These are phyloP conservation scores for Siphamia tubifer DNA, from an alignment of 2,113 vertebrate species.

Conservation along the genomic window DNA sequence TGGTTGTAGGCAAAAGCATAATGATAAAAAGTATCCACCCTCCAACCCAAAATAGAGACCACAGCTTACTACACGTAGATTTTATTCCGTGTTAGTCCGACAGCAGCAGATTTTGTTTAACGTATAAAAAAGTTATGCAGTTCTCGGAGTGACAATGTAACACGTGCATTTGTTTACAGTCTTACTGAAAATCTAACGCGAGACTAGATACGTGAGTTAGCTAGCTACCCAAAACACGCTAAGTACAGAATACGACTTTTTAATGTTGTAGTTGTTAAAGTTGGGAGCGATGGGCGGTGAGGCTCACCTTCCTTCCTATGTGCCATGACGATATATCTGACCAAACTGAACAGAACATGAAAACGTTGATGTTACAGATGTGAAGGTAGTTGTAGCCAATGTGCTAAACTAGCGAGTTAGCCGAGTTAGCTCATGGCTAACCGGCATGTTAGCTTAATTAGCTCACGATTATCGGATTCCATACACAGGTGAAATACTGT, in stretches of 20 bases:
- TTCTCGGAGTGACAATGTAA: background rate
- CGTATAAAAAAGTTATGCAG: background rate
- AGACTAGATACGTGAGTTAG: background rate
- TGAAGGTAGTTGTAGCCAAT: background rate
- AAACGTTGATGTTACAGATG: background rate
- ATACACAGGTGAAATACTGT: background rate
- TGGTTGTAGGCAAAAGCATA: no score
- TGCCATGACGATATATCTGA: slow-evolving; percentile 40
- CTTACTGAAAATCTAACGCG: background rate
- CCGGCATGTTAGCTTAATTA: background rate
- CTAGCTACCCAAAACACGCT: background rate
- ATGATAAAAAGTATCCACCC: no score
- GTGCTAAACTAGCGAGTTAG: slow-evolving; percentile 27
- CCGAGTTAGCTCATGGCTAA: background rate
- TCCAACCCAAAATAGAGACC: no score
- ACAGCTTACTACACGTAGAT: no score
- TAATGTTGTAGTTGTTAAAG: accelerated
- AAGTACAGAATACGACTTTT: background rate
- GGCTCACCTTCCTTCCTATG: slow-evolving; percentile 68
- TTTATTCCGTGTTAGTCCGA: no score
- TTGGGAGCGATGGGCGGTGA: accelerated
- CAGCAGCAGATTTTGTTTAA: no score
- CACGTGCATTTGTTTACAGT: slow-evolving; percentile 70
- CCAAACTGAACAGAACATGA: background rate
- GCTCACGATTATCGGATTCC: no score